Percentiles rank a stretch among this genome's conserved stretches.
phyloP scores from a whole-genome alignment of 2,888 invertebrate species.

The Cordilura impudica region DNA sequence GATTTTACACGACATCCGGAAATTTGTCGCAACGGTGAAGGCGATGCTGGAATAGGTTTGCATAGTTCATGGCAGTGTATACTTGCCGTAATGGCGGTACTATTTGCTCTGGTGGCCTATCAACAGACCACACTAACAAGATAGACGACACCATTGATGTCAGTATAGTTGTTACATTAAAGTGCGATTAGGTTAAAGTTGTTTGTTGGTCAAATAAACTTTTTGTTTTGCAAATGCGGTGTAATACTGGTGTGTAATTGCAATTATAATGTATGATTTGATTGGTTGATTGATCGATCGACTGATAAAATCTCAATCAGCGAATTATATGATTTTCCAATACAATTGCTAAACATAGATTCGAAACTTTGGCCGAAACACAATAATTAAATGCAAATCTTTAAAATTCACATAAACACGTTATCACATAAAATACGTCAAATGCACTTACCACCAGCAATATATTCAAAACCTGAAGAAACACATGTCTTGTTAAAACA shows the following conservation, averaged over 20 bases:
- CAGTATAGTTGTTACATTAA: constrained; percentile 27
- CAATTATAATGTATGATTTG: constrained; percentile 6
- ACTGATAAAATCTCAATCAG: not conserved
- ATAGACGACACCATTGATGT: constrained; percentile 66
- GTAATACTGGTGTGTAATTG: not conserved
- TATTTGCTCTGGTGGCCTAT: constrained; percentile 51
- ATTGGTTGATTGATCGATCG: not conserved
- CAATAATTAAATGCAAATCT: too few species aligned
- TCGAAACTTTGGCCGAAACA: not conserved
- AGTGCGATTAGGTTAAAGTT: constrained; percentile 35
- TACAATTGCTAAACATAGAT: not conserved
- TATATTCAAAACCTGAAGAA: not conserved
- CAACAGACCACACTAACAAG: constrained; percentile 65
- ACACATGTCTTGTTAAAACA: not conserved
- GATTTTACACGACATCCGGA: constrained; percentile 73
- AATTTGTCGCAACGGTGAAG: constrained; percentile 70
- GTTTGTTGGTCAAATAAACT: constrained; percentile 12
- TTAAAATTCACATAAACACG: not conserved
- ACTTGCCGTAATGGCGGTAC: constrained; percentile 51
- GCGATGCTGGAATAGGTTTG: constrained; percentile 62
- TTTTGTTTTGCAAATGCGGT: constrained; percentile 3
- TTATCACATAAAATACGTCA: not conserved
- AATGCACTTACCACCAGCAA: not conserved
- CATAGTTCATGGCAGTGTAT: constrained; percentile 61
- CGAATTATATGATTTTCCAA: not conserved